phyloP scores from a whole-genome alignment of 2,113 vertebrate species.

The Pollachius pollachius region DNA sequence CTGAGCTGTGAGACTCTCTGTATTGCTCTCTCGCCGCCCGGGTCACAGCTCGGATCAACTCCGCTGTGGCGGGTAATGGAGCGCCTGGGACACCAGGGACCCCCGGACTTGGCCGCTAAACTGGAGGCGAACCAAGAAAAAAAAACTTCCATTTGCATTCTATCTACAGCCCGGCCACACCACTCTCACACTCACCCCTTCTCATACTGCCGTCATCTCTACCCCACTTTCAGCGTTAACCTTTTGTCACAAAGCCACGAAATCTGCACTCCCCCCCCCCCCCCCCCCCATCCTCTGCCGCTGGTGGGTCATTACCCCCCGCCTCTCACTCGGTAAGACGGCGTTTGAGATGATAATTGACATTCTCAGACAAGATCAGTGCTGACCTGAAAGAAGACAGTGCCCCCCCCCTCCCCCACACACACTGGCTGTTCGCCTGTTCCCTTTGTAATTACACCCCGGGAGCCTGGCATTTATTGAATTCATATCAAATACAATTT shows the following conservation, averaged over 20 bases:
- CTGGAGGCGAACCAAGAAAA: too few relatives aligned
- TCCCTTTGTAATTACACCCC: conserved; percentile 69
- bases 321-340: conserved; percentile 7
- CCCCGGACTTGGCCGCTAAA: too few relatives aligned
- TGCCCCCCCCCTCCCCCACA: conserved; percentile 1
- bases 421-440: conserved; percentile 59
- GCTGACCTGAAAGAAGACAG: conserved; percentile 50
- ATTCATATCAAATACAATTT: conserved; percentile 73
- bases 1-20: too few relatives aligned
- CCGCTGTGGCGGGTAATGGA: too few relatives aligned
- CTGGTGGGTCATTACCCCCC: not conserved
- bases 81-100: too few relatives aligned
- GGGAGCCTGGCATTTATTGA: conserved; percentile 67
- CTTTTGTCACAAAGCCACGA: conserved; percentile 24
- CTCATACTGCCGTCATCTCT: conserved; percentile 14
- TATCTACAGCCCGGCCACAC: too few relatives aligned
- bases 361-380: conserved; percentile 74
- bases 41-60: too few relatives aligned
- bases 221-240: conserved; percentile 8
- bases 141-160: too few relatives aligned
- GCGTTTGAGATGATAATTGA: conserved; percentile 70
- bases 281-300: not conserved
- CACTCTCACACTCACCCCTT: not conserved
- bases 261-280: conserved; percentile 22
- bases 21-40: too few relatives aligned